These are phyloP conservation scores for Thaleichthys pacificus DNA, from an alignment of 2,797 vertebrate species.

Conservation along the genomic window DNA sequence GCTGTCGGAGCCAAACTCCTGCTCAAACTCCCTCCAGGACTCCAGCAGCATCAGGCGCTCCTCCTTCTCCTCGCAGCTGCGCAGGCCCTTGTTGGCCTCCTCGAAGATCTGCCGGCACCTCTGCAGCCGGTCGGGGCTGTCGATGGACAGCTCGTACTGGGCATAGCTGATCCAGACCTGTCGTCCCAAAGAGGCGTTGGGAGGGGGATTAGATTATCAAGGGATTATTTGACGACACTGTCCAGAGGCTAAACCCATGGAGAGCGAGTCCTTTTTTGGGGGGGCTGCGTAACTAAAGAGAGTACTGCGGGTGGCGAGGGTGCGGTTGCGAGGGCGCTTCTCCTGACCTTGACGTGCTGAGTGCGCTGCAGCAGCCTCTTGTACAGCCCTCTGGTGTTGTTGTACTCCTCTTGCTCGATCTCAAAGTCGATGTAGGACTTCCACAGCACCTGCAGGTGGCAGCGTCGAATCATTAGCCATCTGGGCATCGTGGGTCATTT, in stretches of 20 bases:
- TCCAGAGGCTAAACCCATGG: no score
- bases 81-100: conserved; percentile 92
- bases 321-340: neutral
- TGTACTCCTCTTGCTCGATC: conserved; percentile 95
- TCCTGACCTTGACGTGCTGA: conserved; percentile 91
- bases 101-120: conserved; percentile 89
- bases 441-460: conserved; percentile 86
- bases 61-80: conserved; percentile 96
- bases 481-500: no score
- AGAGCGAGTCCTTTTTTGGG: no score
- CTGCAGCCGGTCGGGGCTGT: conserved; percentile 73
- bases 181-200: no score
- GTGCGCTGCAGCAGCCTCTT: conserved; percentile 90
- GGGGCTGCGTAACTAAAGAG: neutral
- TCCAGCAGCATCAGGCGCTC: conserved; percentile 95
- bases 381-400: conserved; percentile 90
- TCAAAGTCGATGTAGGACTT: conserved; percentile 99
- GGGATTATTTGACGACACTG: neutral
- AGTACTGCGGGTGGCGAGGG: neutral
- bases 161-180: conserved; percentile 98
- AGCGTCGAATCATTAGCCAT: neutral
- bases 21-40: conserved; percentile 89
- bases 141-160: conserved; percentile 91
- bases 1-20: conserved; percentile 80
- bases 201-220: neutral